phyloP scores from a whole-genome alignment of 1,140 invertebrate genomes.

The Drosophila sucinea region DNA sequence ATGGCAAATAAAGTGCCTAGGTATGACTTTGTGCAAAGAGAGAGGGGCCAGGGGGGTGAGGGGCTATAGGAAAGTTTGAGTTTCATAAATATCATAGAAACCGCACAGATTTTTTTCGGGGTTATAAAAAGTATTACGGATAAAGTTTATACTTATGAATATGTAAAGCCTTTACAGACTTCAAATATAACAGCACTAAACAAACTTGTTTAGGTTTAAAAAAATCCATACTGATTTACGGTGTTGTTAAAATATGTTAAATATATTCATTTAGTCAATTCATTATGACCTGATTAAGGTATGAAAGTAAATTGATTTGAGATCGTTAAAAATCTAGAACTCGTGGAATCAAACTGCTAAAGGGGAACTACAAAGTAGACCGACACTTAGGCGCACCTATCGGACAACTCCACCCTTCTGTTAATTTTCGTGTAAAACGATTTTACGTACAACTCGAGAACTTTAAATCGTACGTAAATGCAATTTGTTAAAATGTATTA shows the following conservation, averaged over 20 bases:
- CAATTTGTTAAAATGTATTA: no score
- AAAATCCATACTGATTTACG: background rate
- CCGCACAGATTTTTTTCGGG: constrained; percentile 5
- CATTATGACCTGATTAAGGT: background rate
- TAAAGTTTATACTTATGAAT: constrained; percentile 15
- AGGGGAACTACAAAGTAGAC: no score
- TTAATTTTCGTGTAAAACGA: no score
- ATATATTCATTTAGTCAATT: background rate
- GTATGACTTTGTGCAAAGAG: constrained; percentile 9
- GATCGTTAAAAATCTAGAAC: no score
- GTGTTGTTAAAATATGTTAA: background rate
- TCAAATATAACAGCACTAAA: background rate
- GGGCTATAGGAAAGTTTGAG: constrained; percentile 38
- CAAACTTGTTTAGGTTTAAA: background rate
- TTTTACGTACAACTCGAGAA: no score
- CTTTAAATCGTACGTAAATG: no score
- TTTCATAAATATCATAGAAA: constrained; percentile 32
- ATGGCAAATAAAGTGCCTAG: constrained; percentile 59
- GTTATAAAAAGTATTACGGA: background rate
- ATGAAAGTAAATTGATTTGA: background rate
- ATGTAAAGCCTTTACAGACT: constrained; percentile 2
- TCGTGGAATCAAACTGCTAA: no score
- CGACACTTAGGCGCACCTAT: no score
- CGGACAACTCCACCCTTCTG: no score
- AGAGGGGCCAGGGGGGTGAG: background rate